Evolutionary conservation across 37 sponge, comb jelly and placozoan species (phyloP), one percentile per base, ranked within the genome.

Genomic region (Crambe crambe): DNA sequence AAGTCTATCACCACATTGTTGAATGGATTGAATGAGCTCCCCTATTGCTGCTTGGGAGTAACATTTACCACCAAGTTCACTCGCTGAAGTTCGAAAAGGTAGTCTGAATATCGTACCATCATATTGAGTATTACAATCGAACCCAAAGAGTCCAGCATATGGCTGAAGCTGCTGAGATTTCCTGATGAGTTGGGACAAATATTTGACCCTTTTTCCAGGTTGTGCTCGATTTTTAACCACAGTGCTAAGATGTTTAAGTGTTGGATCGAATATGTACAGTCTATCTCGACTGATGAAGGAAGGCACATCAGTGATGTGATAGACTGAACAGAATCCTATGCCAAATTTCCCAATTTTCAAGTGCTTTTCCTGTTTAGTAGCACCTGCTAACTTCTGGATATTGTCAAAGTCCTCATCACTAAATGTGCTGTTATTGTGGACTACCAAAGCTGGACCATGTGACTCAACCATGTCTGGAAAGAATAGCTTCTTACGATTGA

Each of bases 311-410:
- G 92, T 91, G 42, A 91, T 78, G 78, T 87, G 88, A 27, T 91
- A 91, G 9, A 87, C 92, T 1, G 88, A 91, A 31, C 86, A 82
- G 58, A 91, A 91, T 5, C 92, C 92, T 38, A 87, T 59, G 3
- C 88, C 88, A 87, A 87, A 87, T 63, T 87, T 87, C 2, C 88
- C 88, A 25, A 85, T 86, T 37, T 77, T 91, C 71, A 84, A 73
- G 38, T 40, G 73, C 42, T 90, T 63, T 12, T 74, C 57, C 51
- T 41, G 37, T 37, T 94, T 94, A 27, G 95, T 94, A 2, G 85
- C 91, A n/a, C 81, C 95, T 38, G 87, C 95, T 25, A 94, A 68
- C 42, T 90, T 90, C 0, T 79, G 74, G 36, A 94, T 94, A 75
- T 94, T 90, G 17, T 42, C 74, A 47, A 94, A 94, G 43, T 94